phyloP scores from a whole-genome alignment of 2,888 invertebrate species.

The Agonopterix subpropinquella region DNA sequence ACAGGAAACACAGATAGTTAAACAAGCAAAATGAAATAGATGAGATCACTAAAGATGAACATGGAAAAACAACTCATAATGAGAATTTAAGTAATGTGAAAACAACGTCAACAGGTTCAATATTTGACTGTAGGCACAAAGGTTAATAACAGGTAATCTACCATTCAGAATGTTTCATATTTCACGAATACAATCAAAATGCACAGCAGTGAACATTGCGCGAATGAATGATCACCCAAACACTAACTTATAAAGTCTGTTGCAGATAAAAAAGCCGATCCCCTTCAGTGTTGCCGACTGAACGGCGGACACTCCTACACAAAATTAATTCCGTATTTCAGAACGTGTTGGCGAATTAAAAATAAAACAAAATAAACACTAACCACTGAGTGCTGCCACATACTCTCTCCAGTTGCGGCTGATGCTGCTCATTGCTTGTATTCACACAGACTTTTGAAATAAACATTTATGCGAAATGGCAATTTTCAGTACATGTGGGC shows the following conservation, averaged over 20 bases:
- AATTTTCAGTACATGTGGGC: slow-evolving; percentile 35
- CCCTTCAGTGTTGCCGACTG: slow-evolving; percentile 1
- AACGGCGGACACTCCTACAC: not conserved
- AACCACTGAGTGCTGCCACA: slow-evolving; percentile 67
- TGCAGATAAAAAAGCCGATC: not conserved
- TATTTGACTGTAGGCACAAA: too few relatives aligned
- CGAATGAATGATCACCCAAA: not conserved
- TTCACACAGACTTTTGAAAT: slow-evolving; percentile 43
- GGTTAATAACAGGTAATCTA: too few relatives aligned
- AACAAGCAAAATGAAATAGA: too few relatives aligned
- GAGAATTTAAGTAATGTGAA: too few relatives aligned
- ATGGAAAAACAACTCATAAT: too few relatives aligned
- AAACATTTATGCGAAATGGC: slow-evolving; percentile 58
- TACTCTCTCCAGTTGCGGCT: slow-evolving; percentile 68
- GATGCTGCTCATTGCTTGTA: slow-evolving; percentile 49
- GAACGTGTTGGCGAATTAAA: slow-evolving; percentile 12
- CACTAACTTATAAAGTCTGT: slow-evolving; percentile 2
- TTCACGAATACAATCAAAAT: too few relatives aligned
- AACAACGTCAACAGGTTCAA: too few relatives aligned
- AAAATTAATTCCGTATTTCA: slow-evolving; percentile 1
- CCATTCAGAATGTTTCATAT: too few relatives aligned
- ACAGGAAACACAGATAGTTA: too few relatives aligned
- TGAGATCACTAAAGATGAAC: too few relatives aligned
- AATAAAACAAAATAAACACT: slow-evolving; percentile 34
- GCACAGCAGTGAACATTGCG: too few relatives aligned